Evolutionary conservation across 1,140 invertebrate species (phyloP), one percentile per base, ranked within the genome.

Genomic region (Dinothrombium tinctorium): DNA sequence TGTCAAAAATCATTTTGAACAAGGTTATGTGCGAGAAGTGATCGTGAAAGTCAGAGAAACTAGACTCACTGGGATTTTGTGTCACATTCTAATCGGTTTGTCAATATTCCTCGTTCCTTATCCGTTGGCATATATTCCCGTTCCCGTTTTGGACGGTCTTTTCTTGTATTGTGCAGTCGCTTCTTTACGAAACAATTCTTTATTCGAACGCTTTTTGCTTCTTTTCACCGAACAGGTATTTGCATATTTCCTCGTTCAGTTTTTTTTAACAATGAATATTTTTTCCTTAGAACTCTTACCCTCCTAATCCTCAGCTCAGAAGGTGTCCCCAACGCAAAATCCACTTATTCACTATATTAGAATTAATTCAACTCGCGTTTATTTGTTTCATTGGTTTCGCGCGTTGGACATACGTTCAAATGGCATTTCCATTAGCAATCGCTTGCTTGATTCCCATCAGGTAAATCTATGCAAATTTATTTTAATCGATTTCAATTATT

Each of bases 81-180:
- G 67, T 6, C 68, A 72, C 52, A 56, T 70, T 33, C 55, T 72
- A 45, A 72, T 72, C 45, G 68, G 69, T 21, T 52, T 70, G 22
- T 71, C 69, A 9, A 56, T 73, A 44, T 59, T 67, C 40, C 50
- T 73, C 35, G 51, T 71, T 25, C 69, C 68, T 1, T 61, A 63
- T 47, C 68, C 68, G 3, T 51, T 72, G 44, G 58, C 57, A 21
- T 67, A 64, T 51, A 71, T 73, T 43, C 69, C 70, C 33, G 62
- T 62, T 3, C 61, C 71, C 4, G 69, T 72, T 19, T 59, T 72
- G 3, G 66, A 71, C 50, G 70, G 70, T 15, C 59, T 73, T 9
- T 72, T 73, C 53, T 59, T 72, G 19, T 72, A 70, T 49, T 67
- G 72, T 56, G 70, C 69, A 9, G 58, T 72, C 38, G 70, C 68